Conservation (phyloP, 2,113 vertebrate species). For the Eptesicus fuscus region DNA sequence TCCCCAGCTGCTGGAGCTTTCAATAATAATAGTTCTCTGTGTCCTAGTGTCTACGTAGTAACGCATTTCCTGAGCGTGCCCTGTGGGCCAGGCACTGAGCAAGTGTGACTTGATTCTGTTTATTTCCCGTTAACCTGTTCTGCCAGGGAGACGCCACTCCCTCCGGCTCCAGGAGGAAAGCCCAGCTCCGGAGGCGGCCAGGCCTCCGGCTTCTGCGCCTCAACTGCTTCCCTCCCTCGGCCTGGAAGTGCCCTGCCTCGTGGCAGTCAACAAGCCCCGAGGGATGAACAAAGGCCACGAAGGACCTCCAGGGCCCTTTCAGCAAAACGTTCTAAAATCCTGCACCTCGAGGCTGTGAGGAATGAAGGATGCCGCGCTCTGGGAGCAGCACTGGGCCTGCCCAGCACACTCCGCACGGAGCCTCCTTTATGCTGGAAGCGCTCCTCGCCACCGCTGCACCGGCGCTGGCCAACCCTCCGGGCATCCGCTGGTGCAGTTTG, state of each 20-base stretch:
- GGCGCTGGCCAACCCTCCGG: background rate
- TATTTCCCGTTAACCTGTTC: background rate
- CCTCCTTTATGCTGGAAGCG: background rate
- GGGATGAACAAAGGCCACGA: background rate
- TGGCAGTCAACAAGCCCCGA: background rate
- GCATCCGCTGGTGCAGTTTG: background rate
- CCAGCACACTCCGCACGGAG: fast-evolving
- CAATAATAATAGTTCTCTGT: background rate
- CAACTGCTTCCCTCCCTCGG: background rate
- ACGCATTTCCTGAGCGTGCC: background rate
- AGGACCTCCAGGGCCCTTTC: background rate
- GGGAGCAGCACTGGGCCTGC: background rate
- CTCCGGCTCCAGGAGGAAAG: background rate
- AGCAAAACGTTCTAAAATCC: background rate
- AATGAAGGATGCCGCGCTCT: background rate
- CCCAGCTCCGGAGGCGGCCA: background rate
- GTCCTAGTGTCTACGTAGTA: background rate
- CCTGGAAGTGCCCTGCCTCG: background rate
- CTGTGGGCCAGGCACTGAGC: background rate
- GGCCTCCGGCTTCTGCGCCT: background rate
- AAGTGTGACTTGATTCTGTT: background rate
- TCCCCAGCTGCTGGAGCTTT: background rate
- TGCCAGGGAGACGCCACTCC: no score
- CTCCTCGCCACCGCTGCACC: background rate
- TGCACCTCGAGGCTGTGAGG: background rate